Percentiles rank a stretch among this genome's conserved stretches.
These are phyloP conservation scores for Pelusios castaneus DNA, from an alignment of 2,113 vertebrate genomes.

Conservation along the genomic window DNA sequence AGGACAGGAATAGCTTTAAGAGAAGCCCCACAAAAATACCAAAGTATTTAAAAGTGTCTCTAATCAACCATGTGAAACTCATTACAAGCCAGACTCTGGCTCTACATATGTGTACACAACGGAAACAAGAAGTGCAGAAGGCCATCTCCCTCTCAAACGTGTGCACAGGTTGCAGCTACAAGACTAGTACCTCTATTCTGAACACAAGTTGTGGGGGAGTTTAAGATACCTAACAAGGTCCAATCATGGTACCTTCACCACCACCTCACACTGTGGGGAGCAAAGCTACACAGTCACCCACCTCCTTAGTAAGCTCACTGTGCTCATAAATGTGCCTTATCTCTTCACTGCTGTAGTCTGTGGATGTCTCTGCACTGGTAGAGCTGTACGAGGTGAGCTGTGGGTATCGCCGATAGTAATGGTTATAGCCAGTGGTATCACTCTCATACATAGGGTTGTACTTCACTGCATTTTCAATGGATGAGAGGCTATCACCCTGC, in stretches of 20 bases:
- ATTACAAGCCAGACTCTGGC: neutral
- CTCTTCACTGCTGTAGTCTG: slow-evolving; percentile 94
- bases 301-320: slow-evolving; percentile 93
- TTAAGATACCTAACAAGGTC: neutral
- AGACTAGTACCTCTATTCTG: neutral
- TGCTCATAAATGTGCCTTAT: slow-evolving; percentile 94
- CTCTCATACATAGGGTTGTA: slow-evolving; percentile 92
- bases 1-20: neutral
- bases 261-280: neutral
- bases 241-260: neutral
- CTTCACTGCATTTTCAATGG: slow-evolving; percentile 90
- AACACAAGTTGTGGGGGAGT: neutral
- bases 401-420: slow-evolving; percentile 84
- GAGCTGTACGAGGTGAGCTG: slow-evolving; percentile 83
- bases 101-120: neutral
- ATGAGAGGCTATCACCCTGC: slow-evolving; percentile 84
- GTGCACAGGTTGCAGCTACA: neutral
- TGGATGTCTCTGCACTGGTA: slow-evolving; percentile 85
- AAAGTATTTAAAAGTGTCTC: neutral
- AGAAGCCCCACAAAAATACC: neutral
- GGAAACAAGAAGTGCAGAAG: neutral
- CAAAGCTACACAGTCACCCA: slow-evolving; percentile 54
- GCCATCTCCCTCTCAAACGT: neutral
- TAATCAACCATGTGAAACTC: neutral
- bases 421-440: slow-evolving; percentile 84